Evolutionary conservation across 1,140 invertebrate genomes (phyloP), one percentile per base, ranked within the genome.

Genomic region (Drosophila triauraria): DNA sequence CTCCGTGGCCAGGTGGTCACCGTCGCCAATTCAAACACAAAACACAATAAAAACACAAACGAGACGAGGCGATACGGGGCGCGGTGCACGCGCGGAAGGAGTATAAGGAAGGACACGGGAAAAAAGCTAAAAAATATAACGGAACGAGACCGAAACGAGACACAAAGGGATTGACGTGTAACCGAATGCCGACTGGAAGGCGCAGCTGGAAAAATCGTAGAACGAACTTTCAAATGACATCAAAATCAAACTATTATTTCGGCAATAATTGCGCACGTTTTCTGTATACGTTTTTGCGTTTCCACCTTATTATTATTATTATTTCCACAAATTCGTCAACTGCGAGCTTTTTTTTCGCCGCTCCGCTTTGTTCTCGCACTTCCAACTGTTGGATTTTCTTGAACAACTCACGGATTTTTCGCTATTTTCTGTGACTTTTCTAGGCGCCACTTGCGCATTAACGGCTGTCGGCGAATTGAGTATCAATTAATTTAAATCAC

Each of bases 111-210:
- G 54, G 62, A 82, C 78, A 56, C 56, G 32, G 46, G 27, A 44
- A 56, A 56, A 75, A 83, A 78, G 71, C 79, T 48, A 50, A 65
- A 76, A 68, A 40, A 53, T 56, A 35, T 42, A 74, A 69, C 54
- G 32, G 59, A 54, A 59, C 56, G 57, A 68, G 48, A 68, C 43
- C 59, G 46, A 69, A 54, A 60, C 75, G 32, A 32, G 23, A 54
- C 40, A 51, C 47, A 70, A 51, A 60, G 46, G 8, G 32, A 50
- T 20, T 40, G 47, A 51, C 27, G 27, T 20, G 17, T 23, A 27
- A 23, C 30, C 38, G 44, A 50, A 63, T 65, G 60, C 27, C 32
- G 44, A 67, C 46, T 27, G 40, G 10, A 61, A 32, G 27, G n/a
- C 17, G 50, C 27, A 63, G 30, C 17, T 42, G 42, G 20, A 5